Base-by-base conservation (phyloP, 2,888 invertebrate genomes). In the Mythimna albipuncta region DNA sequence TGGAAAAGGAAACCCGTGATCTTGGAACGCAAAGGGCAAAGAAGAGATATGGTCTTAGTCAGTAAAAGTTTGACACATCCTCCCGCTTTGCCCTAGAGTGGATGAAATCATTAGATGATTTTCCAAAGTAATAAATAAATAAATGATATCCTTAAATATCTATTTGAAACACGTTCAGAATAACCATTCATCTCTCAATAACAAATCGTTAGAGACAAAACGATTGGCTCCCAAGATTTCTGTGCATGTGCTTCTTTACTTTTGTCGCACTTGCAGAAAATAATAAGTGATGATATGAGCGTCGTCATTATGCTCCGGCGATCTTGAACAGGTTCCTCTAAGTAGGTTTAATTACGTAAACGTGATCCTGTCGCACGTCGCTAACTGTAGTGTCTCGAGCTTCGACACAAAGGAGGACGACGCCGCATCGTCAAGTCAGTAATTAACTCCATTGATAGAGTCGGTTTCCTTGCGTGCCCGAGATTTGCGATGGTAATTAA, bases 321-420 rank as follows among this genome's bases (percentile, higher is more conserved):
- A 54, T 69, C 64, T 50, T 21, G 38, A 41, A 75, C 77, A 69
- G 73, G 80, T 78, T 78, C 58, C 47, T 66, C 84, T 79, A 81
- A 85, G 69, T 75, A 77, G 71, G 35, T 64, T 63, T 83, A 84
- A 86, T 84, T 77, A 83, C 65, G 69, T 81, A 74, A 76, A 79
- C 85, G 65, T 75, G 86, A 66, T 83, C 74, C 71, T 64, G 62
- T 54, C 38, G 47, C 55, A 32, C 38, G 57, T 26, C 72, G 75
- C 72, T 76, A 65, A 66, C 57, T 62, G 47, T 10, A 38, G 62
- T 13, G 63, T 57, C 52, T 66, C 41, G 16, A 19, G 54, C 64
- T 44, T 65, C 52, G 44, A 69, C 32, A 81, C 83, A 83, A 83
- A 72, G 70, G 63, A 54, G 58, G 7, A 54, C 16, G 38, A 32